Percentiles rank a stretch among this genome's conserved stretches.
These are phyloP conservation scores for Conchocele bisecta DNA, from an alignment of 2,888 invertebrate species.

Conservation along the genomic window DNA sequence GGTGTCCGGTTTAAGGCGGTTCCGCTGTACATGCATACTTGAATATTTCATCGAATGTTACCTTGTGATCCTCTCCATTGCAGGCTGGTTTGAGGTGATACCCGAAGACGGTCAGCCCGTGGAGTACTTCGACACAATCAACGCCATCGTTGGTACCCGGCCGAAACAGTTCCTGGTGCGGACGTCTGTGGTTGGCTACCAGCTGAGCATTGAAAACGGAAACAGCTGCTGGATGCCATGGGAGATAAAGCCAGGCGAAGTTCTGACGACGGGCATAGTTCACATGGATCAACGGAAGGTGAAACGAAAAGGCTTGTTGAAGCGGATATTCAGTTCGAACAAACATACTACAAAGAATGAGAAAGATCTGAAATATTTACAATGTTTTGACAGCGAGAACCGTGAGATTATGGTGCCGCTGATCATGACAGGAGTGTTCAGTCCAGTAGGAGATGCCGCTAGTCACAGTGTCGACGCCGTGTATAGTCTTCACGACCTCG, in stretches of 20 bases:
- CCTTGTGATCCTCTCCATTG: conserved; percentile 1
- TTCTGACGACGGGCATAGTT: conserved; percentile 72
- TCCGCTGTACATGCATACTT: too few species aligned
- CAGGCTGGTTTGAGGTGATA: conserved; percentile 79
- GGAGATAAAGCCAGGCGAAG: conserved; percentile 74
- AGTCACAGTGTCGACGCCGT: conserved; percentile 75
- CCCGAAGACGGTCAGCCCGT: conserved; percentile 78
- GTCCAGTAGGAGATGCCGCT: conserved; percentile 74
- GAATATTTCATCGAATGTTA: neutral
- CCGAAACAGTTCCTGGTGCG: conserved; percentile 74
- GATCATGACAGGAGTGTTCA: conserved; percentile 78
- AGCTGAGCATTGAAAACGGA: conserved; percentile 70
- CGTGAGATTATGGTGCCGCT: conserved; percentile 77
- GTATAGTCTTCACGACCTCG: conserved; percentile 75
- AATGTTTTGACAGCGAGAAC: conserved; percentile 73
- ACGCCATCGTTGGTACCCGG: conserved; percentile 72
- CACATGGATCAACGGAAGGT: conserved; percentile 77
- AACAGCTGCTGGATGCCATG: conserved; percentile 72
- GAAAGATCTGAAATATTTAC: conserved; percentile 76
- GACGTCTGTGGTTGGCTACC: conserved; percentile 75
- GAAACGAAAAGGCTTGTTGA: conserved; percentile 71
- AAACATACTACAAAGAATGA: conserved; percentile 67
- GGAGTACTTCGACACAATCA: conserved; percentile 77
- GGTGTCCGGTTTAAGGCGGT: too few species aligned
- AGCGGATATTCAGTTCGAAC: conserved; percentile 66